Evolutionary conservation across 2,797 vertebrate genomes (phyloP).

Genomic region (Kryptopterus vitreolus): DNA sequence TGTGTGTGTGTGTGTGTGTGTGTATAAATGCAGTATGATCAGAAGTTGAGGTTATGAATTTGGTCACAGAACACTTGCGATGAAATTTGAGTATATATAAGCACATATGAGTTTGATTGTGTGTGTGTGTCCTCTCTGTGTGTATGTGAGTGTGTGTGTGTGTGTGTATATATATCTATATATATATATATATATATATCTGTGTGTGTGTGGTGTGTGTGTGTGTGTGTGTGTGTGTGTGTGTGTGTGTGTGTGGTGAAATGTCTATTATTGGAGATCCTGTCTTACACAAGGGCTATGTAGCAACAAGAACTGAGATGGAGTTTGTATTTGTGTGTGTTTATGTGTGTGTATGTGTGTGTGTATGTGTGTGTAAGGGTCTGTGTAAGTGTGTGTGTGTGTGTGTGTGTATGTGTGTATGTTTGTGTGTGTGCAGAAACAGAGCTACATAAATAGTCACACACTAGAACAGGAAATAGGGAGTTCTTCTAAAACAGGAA

Average conservation of each 20-base stretch:
- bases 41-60: conserved; percentile 5
- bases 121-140: conserved; percentile 39
- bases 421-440: conserved; percentile 18
- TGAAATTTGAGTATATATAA: background rate
- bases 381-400: too few relatives aligned
- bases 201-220: too few relatives aligned
- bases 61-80: conserved; percentile 2
- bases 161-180: background rate
- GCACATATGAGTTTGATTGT: background rate
- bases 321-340: conserved; percentile 13
- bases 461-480: conserved; percentile 47
- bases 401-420: conserved; percentile 32
- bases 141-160: conserved; percentile 53
- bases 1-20: too few relatives aligned
- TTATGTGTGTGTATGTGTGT: too few relatives aligned
- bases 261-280: conserved; percentile 73
- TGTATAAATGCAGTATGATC: too few relatives aligned
- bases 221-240: conserved; percentile 47
- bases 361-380: conserved; percentile 30
- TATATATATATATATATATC: background rate
- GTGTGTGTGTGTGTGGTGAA: conserved; percentile 55
- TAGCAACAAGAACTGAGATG: conserved; percentile 61
- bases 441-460: conserved; percentile 48
- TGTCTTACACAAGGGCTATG: conserved; percentile 74
- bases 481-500: conserved; percentile 78